Evolutionary conservation across 2,888 invertebrate genomes (phyloP).

Genomic region (Cerastoderma edule): DNA sequence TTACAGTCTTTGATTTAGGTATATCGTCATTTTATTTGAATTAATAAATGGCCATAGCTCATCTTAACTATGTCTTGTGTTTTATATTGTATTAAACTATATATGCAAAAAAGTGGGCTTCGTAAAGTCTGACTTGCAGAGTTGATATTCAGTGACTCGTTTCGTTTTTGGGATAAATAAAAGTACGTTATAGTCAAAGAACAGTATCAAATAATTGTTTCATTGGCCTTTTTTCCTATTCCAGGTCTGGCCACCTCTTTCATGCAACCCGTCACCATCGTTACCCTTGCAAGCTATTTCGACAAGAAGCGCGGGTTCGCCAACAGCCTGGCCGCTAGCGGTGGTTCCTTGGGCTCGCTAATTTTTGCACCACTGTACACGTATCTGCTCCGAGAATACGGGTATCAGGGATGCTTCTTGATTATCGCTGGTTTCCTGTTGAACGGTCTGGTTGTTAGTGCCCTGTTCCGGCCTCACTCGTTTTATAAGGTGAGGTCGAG

Average conservation of each 20-base stretch:
- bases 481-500: constrained; percentile 22
- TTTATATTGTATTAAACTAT: neutral
- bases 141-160: neutral
- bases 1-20: no score
- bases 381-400: constrained; percentile 25
- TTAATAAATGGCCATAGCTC: no score
- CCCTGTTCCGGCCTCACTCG: constrained; percentile 25
- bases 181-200: neutral
- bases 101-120: no score
- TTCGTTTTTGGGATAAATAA: neutral
- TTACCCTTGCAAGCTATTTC: constrained; percentile 32
- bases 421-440: constrained; percentile 24
- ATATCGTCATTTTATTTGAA: no score
- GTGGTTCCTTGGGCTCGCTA: constrained; percentile 37
- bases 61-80: neutral
- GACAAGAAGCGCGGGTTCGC: constrained; percentile 41
- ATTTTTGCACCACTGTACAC: constrained; percentile 36
- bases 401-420: constrained; percentile 39
- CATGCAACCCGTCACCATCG: constrained; percentile 33
- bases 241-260: constrained; percentile 31
- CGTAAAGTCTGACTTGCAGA: no score
- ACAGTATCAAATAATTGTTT: neutral
- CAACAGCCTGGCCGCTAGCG: constrained; percentile 43
- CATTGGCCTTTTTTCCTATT: neutral
- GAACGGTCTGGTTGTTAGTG: constrained; percentile 22